Evolutionary conservation across 37 sponge, comb jelly and placozoan species (phyloP).

Genomic region (Aplysina aerophoba): DNA sequence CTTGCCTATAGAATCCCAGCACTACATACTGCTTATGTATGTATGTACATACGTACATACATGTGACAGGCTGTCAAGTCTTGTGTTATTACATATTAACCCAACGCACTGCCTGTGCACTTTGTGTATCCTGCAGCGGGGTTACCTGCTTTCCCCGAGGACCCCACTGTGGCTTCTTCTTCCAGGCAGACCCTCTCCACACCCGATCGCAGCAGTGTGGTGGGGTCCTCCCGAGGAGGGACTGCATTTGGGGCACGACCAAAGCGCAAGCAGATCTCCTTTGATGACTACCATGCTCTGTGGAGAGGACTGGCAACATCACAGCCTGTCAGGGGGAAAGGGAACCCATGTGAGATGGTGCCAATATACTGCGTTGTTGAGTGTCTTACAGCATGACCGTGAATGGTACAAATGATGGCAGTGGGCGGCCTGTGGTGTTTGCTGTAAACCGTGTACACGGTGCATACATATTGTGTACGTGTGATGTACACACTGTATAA

Average conservation of each 20-base stretch:
- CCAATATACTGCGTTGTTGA: neutral
- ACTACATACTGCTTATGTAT: no score
- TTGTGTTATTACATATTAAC: no score
- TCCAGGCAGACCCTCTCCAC: neutral
- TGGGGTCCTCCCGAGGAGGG: neutral
- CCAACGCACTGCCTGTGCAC: neutral
- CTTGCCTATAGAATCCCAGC: no score
- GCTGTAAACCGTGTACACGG: no score
- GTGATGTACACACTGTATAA: no score
- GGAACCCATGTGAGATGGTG: conserved; percentile 27
- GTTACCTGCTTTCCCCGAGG: conserved; percentile 51
- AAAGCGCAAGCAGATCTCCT: conserved; percentile 53
- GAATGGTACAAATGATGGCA: neutral
- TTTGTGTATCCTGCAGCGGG: conserved; percentile 59
- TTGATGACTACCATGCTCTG: conserved; percentile 75
- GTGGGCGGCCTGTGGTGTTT: neutral
- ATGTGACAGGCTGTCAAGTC: neutral
- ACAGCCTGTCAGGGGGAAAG: neutral
- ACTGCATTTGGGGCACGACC: neutral
- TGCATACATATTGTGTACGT: no score
- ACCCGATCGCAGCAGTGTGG: neutral
- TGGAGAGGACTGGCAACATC: conserved; percentile 91
- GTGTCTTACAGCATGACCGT: no score
- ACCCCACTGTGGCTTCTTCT: neutral
- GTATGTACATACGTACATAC: neutral